Conservation (phyloP, 1,140 invertebrate species). For the Sarcophaga bullata region DNA sequence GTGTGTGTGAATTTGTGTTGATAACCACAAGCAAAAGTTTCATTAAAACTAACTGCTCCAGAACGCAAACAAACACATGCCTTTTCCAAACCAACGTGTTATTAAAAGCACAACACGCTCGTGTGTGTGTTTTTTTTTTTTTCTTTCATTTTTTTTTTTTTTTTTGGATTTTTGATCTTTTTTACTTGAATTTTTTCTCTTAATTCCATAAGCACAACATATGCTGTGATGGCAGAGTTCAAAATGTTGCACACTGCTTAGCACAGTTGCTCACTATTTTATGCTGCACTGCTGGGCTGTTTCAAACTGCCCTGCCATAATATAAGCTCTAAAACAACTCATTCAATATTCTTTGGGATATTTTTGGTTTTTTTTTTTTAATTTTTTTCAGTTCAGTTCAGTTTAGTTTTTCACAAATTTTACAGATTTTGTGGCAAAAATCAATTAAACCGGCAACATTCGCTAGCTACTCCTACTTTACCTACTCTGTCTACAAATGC, state of each 20-base stretch:
- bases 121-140: no score
- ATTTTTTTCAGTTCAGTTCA: neutral
- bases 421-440: slow-evolving; percentile 58
- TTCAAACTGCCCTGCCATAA: neutral
- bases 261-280: no score
- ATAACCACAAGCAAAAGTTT: slow-evolving; percentile 19
- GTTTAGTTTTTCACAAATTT: slow-evolving; percentile 58
- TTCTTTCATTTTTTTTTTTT: neutral
- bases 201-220: no score
- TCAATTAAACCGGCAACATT: neutral
- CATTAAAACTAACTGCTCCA: neutral
- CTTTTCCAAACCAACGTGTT: neutral
- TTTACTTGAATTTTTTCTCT: no score
- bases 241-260: neutral
- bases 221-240: neutral
- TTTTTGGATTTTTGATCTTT: neutral
- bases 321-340: neutral
- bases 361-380: no score
- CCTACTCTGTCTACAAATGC: no score
- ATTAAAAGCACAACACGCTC: neutral
- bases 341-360: slow-evolving; percentile 37
- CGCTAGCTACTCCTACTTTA: no score
- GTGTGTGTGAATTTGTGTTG: neutral
- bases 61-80: neutral
- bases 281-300: neutral